Conservation (phyloP, 2,113 vertebrate genomes). For the Elachura formosa region DNA sequence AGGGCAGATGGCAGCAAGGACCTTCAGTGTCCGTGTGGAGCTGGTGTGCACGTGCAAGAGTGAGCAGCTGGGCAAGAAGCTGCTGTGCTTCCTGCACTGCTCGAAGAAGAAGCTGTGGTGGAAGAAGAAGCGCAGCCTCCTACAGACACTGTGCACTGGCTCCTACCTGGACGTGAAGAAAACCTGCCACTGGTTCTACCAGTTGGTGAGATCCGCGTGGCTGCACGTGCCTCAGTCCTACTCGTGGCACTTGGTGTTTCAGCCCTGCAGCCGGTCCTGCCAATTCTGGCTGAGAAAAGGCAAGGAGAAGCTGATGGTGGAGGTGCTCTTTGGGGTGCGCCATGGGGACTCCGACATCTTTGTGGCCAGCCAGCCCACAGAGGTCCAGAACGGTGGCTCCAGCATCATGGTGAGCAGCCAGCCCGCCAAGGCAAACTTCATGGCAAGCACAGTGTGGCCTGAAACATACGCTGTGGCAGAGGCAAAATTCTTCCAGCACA, state of each 20-base stretch:
- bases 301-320: background rate
- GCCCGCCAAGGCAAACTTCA: background rate
- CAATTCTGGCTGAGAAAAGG: background rate
- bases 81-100: background rate
- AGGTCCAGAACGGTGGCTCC: background rate
- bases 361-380: background rate
- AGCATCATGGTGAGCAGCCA: no score
- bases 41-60: background rate
- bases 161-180: background rate
- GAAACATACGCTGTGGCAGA: background rate
- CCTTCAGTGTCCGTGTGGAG: background rate
- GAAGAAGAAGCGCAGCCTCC: background rate
- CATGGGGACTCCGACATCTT: background rate
- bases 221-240: background rate
- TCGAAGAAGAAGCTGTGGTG: background rate
- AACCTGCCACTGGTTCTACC: background rate
- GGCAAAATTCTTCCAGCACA: background rate
- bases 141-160: background rate
- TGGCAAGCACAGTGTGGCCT: background rate
- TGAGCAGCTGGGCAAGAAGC: background rate
- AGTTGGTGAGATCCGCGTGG: background rate
- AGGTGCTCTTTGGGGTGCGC: background rate
- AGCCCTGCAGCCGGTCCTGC: background rate
- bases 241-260: background rate
- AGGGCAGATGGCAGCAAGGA: background rate